Base-by-base conservation (phyloP, 2,797 vertebrate genomes). In the Podargus strigoides region DNA sequence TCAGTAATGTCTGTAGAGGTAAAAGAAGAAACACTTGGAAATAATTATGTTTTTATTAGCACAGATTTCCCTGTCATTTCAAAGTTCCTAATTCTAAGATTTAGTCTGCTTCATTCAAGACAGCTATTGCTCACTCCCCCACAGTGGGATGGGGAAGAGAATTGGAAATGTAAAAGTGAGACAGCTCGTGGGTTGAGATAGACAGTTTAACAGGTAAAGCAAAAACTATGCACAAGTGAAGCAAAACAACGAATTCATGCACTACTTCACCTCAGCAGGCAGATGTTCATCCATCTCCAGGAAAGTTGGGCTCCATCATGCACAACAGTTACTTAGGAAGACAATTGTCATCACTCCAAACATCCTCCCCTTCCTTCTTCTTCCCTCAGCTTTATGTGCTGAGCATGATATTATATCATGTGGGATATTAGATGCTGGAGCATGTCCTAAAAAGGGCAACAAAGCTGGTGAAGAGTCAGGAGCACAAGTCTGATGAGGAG, bases 1-100 rank as follows among this genome's bases (percentile, higher is more conserved):
- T 91, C 78, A 85, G 22, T 92, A 69, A 62, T 90, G 37, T 85
- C 32, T 87, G 34, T 96, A 69, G 79, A 86, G 58, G 72, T 94
- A 92, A 91, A 95, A 50, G 60, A 87, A 74, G 59, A 90, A 93
- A 44, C 11, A 22, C 23, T 67, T 60, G 23, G 32, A 87, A 74
- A 58, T 64, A 68, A 53, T 68, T 44, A n/a, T 18, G 15, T 76
- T 50, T 52, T 55, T 82, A 63, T 70, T 92, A 70, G 49, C 34
- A 56, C 14, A 44, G 24, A 41, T 37, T 49, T 84, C 22, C 20
- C 4, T 90, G 50, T 44, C 8, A 37, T 41, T 90, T 89, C 46
- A 68, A 28, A 34, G n/a, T 89, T 93, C 28, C 62, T 73, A 9
- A 53, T 72, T 9, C 39, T 39, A 17, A 55, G 36, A 56, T 39